phyloP scores from a whole-genome alignment of 2,888 invertebrate species.

The Carabus problematicus region DNA sequence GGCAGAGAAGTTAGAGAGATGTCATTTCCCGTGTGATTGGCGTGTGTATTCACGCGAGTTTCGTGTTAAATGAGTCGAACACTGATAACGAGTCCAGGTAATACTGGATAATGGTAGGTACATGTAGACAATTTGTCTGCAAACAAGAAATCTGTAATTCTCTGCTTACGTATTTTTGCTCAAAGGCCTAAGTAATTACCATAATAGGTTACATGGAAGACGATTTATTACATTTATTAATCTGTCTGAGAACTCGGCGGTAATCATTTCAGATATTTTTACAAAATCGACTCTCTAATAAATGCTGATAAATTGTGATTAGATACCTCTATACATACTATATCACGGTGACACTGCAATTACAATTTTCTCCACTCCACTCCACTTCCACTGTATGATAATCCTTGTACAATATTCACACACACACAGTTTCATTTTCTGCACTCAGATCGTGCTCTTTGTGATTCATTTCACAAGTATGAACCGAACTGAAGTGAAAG shows the following conservation, averaged over 20 bases:
- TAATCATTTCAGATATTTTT: no score
- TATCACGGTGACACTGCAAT: no score
- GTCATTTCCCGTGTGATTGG: no score
- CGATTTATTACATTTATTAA: slow-evolving; percentile 34
- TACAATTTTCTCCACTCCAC: no score
- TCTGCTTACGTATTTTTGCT: slow-evolving; percentile 1
- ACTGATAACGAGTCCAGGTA: slow-evolving; percentile 13
- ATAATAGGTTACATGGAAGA: slow-evolving; percentile 20
- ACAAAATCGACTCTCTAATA: no score
- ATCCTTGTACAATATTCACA: not conserved
- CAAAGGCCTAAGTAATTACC: slow-evolving; percentile 10
- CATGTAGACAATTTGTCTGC: slow-evolving; percentile 20
- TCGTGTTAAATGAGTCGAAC: not conserved
- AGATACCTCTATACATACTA: no score
- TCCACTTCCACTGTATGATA: not conserved
- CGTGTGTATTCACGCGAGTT: no score
- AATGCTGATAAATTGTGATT: no score
- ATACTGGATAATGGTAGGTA: slow-evolving; percentile 4
- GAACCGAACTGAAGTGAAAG: no score
- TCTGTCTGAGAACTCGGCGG: slow-evolving; percentile 17
- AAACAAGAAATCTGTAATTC: slow-evolving; percentile 6
- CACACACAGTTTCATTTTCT: not conserved
- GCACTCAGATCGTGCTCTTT: not conserved
- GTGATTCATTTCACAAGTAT: not conserved
- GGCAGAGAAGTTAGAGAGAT: no score